A percentile compares a stretch with the other conserved stretches of the same genome.
These are phyloP conservation scores for Meiosimyza platycephala DNA, from an alignment of 2,888 invertebrate genomes.

Conservation along the genomic window DNA sequence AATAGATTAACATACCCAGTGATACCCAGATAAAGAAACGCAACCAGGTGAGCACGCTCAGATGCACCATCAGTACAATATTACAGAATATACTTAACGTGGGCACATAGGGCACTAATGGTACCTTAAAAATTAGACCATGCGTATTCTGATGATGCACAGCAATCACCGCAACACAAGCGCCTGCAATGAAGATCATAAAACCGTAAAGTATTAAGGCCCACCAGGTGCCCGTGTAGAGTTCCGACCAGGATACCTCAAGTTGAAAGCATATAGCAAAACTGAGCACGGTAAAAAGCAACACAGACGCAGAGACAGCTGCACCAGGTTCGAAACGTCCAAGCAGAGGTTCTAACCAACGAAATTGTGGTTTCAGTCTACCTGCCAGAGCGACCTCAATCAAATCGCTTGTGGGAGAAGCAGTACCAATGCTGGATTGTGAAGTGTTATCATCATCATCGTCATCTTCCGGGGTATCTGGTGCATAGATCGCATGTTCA, in stretches of 20 bases:
- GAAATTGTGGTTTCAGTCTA: constrained; percentile 77
- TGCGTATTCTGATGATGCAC: constrained; percentile 81
- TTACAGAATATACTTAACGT: constrained; percentile 84
- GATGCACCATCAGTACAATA: constrained; percentile 84
- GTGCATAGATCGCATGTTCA: constrained; percentile 70
- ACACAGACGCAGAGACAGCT: constrained; percentile 79
- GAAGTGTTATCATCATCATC: constrained; percentile 73
- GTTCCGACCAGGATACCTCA: constrained; percentile 72
- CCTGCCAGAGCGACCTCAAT: constrained; percentile 78
- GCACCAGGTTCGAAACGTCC: constrained; percentile 82
- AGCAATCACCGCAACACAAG: constrained; percentile 79
- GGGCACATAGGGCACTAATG: constrained; percentile 83
- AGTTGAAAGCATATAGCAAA: constrained; percentile 78
- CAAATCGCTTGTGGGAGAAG: constrained; percentile 70
- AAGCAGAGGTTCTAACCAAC: constrained; percentile 79
- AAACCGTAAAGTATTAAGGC: constrained; percentile 74
- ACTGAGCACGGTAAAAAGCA: constrained; percentile 76
- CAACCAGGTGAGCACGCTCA: constrained; percentile 85
- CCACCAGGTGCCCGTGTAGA: constrained; percentile 75
- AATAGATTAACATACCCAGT: constrained; percentile 84
- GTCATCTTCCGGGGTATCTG: constrained; percentile 70
- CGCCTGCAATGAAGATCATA: constrained; percentile 73
- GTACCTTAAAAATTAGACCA: constrained; percentile 81
- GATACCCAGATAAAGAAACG: constrained; percentile 89
- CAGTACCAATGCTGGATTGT: constrained; percentile 73